phyloP scores from a whole-genome alignment of 2,113 vertebrate genomes.

The Antechinus stuartii region DNA sequence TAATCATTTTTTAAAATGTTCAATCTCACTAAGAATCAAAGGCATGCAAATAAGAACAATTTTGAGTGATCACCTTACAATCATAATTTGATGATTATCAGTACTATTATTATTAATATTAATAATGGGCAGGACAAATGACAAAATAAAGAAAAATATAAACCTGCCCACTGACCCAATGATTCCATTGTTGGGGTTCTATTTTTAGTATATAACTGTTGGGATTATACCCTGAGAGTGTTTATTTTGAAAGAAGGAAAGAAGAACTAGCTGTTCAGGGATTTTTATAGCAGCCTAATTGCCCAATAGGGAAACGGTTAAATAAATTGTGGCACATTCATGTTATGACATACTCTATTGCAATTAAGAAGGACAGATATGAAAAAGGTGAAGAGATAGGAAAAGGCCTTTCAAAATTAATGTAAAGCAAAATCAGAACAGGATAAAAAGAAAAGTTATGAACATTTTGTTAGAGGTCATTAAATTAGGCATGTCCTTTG shows the following conservation, averaged over 20 bases:
- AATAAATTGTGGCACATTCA: too few relatives aligned
- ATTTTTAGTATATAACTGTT: background rate
- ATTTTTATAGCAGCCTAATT: background rate
- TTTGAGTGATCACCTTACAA: background rate
- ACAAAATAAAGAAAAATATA: background rate
- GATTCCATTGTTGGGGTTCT: background rate
- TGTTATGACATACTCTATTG: too few relatives aligned
- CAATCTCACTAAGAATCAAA: background rate
- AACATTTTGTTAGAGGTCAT: too few relatives aligned
- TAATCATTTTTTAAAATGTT: background rate
- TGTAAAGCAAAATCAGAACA: too few relatives aligned
- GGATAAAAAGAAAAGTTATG: too few relatives aligned
- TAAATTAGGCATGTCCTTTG: too few relatives aligned
- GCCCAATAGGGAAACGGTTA: too few relatives aligned
- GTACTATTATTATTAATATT: background rate
- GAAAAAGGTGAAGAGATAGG: too few relatives aligned
- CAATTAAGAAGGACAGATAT: too few relatives aligned
- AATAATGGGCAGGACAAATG: background rate
- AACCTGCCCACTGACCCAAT: background rate
- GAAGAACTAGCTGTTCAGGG: background rate
- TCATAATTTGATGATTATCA: too few relatives aligned
- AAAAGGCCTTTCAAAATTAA: too few relatives aligned
- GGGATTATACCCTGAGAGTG: background rate
- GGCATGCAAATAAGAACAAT: background rate
- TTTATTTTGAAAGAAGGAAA: background rate